phyloP scores from a whole-genome alignment of 2,797 vertebrate genomes.

The Paratrypauchen microcephalus region DNA sequence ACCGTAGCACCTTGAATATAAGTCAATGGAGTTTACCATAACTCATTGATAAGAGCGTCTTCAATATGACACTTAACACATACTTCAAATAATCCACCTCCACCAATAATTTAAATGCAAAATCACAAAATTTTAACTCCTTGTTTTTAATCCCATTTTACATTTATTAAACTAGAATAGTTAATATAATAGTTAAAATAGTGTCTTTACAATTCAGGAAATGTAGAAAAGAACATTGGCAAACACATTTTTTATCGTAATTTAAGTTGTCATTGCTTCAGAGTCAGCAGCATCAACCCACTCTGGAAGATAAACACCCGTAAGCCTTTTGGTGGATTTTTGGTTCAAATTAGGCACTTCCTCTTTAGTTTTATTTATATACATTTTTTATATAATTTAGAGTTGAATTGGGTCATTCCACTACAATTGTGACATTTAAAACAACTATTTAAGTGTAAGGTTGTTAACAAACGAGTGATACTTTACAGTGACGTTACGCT shows the following conservation, averaged over 20 bases:
- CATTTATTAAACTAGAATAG: too few relatives aligned
- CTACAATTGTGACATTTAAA: not conserved
- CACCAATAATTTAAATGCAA: not conserved
- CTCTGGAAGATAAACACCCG: too few relatives aligned
- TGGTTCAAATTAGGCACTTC: not conserved
- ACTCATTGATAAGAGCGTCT: too few relatives aligned
- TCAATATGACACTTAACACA: too few relatives aligned
- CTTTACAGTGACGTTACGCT: too few relatives aligned
- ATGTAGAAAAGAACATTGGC: conserved; percentile 31
- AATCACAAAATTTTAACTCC: not conserved
- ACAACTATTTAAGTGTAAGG: not conserved
- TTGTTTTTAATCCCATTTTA: not conserved
- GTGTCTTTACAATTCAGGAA: conserved; percentile 13
- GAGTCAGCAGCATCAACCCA: too few relatives aligned
- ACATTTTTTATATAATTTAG: not conserved
- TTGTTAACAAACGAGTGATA: not conserved
- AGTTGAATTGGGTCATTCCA: not conserved
- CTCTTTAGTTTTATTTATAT: not conserved
- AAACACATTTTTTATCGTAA: not conserved
- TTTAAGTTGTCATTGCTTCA: not conserved
- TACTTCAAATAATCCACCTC: too few relatives aligned
- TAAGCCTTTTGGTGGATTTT: not conserved
- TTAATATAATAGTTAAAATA: too few relatives aligned
- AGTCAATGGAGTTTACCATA: too few relatives aligned
- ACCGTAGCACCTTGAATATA: too few relatives aligned